Conservation (phyloP, 2,797 vertebrate genomes). For the Paguma larvata region DNA sequence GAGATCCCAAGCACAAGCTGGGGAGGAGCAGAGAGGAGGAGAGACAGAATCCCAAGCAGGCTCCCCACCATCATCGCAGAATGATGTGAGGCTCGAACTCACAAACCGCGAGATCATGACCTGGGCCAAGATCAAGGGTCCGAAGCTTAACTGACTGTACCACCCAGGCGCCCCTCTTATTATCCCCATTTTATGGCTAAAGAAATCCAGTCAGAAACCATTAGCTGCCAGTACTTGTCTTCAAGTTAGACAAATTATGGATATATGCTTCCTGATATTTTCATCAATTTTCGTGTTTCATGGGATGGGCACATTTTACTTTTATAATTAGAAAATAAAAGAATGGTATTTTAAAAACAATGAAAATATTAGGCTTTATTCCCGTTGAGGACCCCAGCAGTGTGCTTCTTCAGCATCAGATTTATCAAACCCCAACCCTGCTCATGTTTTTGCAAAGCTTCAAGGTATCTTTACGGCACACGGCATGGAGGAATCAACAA, state of each 20-base stretch:
- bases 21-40: no score
- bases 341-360: conserved; percentile 2
- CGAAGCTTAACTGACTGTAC: no score
- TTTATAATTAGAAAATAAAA: conserved; percentile 7
- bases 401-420: neutral
- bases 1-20: no score
- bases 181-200: neutral
- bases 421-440: neutral
- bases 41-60: no score
- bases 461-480: neutral
- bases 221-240: neutral
- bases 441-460: neutral
- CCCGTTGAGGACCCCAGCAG: neutral
- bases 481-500: neutral
- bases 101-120: no score
- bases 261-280: neutral
- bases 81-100: no score
- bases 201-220: neutral
- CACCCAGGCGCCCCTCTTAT: neutral
- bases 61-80: no score
- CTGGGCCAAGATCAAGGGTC: no score
- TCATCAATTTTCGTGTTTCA: neutral
- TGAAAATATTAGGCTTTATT: neutral
- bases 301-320: neutral
- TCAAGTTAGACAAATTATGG: neutral